phyloP scores from a whole-genome alignment of 92 coral and sea anemone genomes.

The Epizoanthus scotinus region DNA sequence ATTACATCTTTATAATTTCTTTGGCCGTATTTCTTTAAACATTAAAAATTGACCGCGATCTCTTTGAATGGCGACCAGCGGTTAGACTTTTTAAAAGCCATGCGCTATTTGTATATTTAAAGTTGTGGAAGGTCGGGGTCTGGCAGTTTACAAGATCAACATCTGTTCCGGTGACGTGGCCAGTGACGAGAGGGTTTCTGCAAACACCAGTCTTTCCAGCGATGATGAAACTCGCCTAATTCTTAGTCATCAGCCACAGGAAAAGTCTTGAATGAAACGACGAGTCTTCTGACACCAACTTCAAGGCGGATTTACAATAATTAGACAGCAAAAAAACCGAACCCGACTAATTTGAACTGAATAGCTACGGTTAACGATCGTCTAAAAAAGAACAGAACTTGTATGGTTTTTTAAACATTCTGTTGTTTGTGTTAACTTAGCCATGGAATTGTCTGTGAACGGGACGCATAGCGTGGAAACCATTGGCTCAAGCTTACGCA shows the following conservation, averaged over 20 bases:
- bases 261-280: not conserved
- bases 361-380: not conserved
- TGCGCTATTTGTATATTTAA: constrained; percentile 16
- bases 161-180: constrained; percentile 23
- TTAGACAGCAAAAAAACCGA: not conserved
- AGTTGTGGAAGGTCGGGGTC: not conserved
- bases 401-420: not conserved
- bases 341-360: not conserved
- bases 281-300: not conserved
- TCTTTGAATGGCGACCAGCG: constrained; percentile 1
- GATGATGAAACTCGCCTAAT: constrained; percentile 32
- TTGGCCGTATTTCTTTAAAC: not conserved
- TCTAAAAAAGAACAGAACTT: not conserved
- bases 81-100: constrained; percentile 9
- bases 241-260: not conserved
- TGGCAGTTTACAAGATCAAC: not conserved
- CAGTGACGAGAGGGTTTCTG: constrained; percentile 25
- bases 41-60: not conserved
- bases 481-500: constrained; percentile 1
- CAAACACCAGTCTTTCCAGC: constrained; percentile 25
- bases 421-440: not conserved
- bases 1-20: not conserved
- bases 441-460: constrained; percentile 33
- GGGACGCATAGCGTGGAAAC: constrained; percentile 17
- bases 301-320: not conserved